phyloP scores from a whole-genome alignment of 2,797 vertebrate species.

The Esox masquinongy region DNA sequence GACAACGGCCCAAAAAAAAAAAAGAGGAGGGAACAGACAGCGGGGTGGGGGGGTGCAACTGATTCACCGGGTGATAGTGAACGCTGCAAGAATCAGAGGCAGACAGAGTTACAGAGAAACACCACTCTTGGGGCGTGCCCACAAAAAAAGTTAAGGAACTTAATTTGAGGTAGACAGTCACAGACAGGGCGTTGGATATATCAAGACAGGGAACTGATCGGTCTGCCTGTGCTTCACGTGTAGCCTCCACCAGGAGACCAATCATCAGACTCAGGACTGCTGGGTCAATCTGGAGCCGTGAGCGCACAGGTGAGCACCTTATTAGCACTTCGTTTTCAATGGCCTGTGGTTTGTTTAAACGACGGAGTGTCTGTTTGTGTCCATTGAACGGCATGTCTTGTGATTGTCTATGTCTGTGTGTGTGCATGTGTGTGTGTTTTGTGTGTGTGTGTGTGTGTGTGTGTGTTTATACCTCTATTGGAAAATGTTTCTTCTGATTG shows the following conservation, averaged over 20 bases:
- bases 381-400: background rate
- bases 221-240: background rate
- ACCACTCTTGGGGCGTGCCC: slow-evolving; percentile 4
- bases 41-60: background rate
- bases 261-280: background rate
- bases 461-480: background rate
- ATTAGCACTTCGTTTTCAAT: background rate
- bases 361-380: background rate
- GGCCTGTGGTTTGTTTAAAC: background rate
- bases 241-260: background rate
- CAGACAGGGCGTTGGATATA: background rate
- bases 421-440: background rate
- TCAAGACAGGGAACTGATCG: background rate
- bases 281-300: background rate
- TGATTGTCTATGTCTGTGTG: background rate
- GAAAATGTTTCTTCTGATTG: background rate
- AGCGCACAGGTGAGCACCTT: background rate
- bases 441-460: background rate
- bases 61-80: background rate
- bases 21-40: background rate
- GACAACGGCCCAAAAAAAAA: background rate
- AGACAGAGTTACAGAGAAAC: background rate
- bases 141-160: background rate
- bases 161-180: background rate
- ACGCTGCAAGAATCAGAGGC: background rate